These are phyloP conservation scores for Cacajao melanocephalus DNA, from an alignment of 2,797 vertebrate species.

Conservation along the genomic window DNA sequence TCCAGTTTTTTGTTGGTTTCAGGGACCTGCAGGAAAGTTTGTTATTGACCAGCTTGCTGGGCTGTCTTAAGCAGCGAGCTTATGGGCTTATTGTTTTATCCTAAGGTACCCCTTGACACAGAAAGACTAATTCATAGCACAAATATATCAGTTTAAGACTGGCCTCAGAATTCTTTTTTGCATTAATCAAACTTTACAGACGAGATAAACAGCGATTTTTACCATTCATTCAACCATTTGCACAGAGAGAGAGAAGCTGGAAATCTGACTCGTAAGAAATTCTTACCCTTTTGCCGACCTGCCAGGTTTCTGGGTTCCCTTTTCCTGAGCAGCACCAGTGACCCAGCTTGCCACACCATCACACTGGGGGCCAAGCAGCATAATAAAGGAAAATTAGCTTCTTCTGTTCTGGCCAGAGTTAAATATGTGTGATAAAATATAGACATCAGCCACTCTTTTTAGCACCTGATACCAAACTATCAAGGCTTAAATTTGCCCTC, in stretches of 20 bases:
- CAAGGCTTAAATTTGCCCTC: not conserved
- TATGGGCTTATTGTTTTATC: not conserved
- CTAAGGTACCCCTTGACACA: not conserved
- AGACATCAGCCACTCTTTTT: not conserved
- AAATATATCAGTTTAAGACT: not conserved
- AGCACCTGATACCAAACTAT: not conserved
- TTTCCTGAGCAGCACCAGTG: not conserved
- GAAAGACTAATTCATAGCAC: not conserved
- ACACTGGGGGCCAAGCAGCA: not conserved
- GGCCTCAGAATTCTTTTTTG: not conserved
- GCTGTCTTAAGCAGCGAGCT: not conserved
- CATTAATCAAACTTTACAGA: not conserved
- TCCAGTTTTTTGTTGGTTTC: not conserved
- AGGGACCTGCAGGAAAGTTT: not conserved
- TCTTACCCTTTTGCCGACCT: not conserved
- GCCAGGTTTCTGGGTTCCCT: not conserved
- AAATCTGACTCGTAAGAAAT: not conserved
- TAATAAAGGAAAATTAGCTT: not conserved
- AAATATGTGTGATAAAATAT: not conserved
- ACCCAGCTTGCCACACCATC: not conserved
- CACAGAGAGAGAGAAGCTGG: not conserved
- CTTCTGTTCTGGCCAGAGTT: not conserved
- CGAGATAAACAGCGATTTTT: not conserved
- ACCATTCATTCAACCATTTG: not conserved
- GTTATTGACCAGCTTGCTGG: not conserved